phyloP scores from a whole-genome alignment of 2,888 invertebrate genomes.

The Mayetiola destructor region DNA sequence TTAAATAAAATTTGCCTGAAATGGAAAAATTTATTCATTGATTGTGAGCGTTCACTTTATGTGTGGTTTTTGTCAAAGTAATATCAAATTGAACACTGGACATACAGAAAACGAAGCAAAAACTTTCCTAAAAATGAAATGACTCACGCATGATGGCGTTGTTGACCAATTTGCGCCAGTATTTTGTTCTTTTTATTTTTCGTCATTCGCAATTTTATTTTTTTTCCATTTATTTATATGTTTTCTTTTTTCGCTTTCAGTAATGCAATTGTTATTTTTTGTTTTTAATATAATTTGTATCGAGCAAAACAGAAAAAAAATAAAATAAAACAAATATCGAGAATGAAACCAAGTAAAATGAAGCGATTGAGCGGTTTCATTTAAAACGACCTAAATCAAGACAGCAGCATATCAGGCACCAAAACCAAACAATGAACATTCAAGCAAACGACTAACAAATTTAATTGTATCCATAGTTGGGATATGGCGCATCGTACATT shows the following conservation, averaged over 20 bases:
- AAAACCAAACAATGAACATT: not conserved
- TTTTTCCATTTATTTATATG: not conserved
- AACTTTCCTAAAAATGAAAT: not conserved
- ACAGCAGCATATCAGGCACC: not conserved
- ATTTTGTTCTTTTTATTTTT: not conserved
- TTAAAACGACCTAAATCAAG: not conserved
- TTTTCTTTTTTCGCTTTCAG: too few species aligned
- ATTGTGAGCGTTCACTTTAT: not conserved
- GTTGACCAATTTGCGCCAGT: not conserved
- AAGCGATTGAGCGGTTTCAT: conserved; percentile 1
- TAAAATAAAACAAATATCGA: too few species aligned
- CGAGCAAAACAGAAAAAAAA: too few species aligned
- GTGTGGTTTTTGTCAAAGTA: not conserved
- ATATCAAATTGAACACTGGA: too few species aligned
- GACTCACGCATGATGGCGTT: conserved; percentile 8
- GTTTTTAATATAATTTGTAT: too few species aligned
- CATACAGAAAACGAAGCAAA: not conserved
- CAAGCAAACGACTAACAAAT: too few species aligned
- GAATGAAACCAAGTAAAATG: not conserved
- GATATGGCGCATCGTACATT: too few species aligned
- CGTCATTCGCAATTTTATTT: not conserved
- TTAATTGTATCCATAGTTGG: too few species aligned
- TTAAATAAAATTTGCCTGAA: not conserved
- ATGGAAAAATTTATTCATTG: not conserved
- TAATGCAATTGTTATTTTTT: too few species aligned